phyloP scores from a whole-genome alignment of 2,888 invertebrate genomes.

The Leucophenga montana region DNA sequence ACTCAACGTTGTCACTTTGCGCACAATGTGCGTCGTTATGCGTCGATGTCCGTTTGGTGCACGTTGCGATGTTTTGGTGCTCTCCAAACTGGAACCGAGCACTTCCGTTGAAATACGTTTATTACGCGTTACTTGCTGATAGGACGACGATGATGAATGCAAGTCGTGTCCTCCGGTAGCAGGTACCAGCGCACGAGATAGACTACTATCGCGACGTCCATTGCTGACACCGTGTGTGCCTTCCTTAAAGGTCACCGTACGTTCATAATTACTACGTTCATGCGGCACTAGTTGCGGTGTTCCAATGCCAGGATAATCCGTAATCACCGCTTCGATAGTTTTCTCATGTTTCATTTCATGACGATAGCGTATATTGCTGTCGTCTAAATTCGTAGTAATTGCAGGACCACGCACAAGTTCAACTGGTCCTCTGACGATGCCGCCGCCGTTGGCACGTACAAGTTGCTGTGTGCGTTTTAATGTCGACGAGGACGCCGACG shows the following conservation, averaged over 20 bases:
- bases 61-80: constrained; percentile 86
- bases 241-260: constrained; percentile 69
- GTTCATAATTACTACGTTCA: constrained; percentile 73
- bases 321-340: constrained; percentile 75
- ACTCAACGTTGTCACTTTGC: constrained; percentile 90
- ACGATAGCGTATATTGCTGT: constrained; percentile 71
- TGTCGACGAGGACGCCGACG: constrained; percentile 61
- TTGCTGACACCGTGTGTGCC: constrained; percentile 56
- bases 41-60: constrained; percentile 85
- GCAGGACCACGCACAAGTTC: constrained; percentile 75
- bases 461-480: constrained; percentile 63
- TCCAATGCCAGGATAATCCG: constrained; percentile 71
- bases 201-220: constrained; percentile 62
- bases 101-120: constrained; percentile 88
- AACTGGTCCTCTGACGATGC: constrained; percentile 49
- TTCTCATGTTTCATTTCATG: constrained; percentile 76
- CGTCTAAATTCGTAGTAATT: constrained; percentile 77
- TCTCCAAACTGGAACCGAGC: constrained; percentile 87
- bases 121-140: constrained; percentile 87
- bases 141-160: constrained; percentile 46
- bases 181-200: constrained; percentile 61
- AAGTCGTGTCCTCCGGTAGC: constrained; percentile 22
- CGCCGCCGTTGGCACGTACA: constrained; percentile 51
- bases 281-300: constrained; percentile 54
- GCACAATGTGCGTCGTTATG: constrained; percentile 88